These are phyloP conservation scores for Tricholauxania praeusta DNA, from an alignment of 2,888 invertebrate genomes.

Conservation along the genomic window DNA sequence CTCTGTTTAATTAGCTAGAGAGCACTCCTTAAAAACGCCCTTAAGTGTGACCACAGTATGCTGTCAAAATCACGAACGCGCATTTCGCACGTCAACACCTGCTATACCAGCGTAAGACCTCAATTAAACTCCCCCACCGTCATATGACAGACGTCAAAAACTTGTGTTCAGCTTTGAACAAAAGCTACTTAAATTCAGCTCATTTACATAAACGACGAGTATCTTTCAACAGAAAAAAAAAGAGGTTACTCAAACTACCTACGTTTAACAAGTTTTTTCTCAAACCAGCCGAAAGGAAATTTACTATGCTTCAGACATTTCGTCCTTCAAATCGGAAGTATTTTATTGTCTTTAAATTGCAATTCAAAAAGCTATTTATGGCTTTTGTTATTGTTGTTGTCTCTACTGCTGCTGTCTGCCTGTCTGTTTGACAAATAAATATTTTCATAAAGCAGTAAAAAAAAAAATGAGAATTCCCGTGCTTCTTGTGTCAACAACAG, in stretches of 20 bases:
- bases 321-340: too few relatives aligned
- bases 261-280: too few relatives aligned
- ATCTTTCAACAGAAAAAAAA: too few relatives aligned
- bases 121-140: too few relatives aligned
- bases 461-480: background rate
- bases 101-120: too few relatives aligned
- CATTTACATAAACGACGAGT: too few relatives aligned
- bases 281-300: too few relatives aligned
- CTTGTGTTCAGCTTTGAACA: too few relatives aligned
- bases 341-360: slow-evolving; percentile 47
- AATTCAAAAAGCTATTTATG: slow-evolving; percentile 36
- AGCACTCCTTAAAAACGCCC: background rate
- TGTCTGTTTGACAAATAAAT: slow-evolving; percentile 28
- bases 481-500: background rate
- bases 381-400: slow-evolving; percentile 22
- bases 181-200: too few relatives aligned
- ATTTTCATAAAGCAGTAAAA: slow-evolving; percentile 29
- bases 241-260: too few relatives aligned
- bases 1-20: slow-evolving; percentile 13
- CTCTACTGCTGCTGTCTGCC: slow-evolving; percentile 6
- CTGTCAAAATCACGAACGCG: slow-evolving; percentile 16
- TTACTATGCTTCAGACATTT: too few relatives aligned
- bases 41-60: background rate
- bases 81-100: slow-evolving; percentile 17
- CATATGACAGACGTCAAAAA: too few relatives aligned